A percentile compares a stretch with the other conserved stretches of the same genome.
Conservation (phyloP, 2,113 vertebrate genomes). For the Chrysemys picta region DNA sequence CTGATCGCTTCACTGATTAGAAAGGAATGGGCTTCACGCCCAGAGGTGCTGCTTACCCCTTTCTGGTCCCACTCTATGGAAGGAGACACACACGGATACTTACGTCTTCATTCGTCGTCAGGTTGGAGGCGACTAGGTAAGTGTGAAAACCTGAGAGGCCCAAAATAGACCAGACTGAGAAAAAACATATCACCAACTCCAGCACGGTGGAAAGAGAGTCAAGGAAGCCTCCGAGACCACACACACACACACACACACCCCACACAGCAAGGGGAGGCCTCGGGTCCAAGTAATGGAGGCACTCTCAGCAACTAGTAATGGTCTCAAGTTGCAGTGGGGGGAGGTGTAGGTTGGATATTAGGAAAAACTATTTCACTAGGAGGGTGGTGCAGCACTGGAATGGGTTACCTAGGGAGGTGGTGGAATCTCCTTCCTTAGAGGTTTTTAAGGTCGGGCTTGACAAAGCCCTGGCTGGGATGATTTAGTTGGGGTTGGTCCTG, state of each 20-base stretch:
- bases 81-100: constrained; percentile 68
- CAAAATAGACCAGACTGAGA: constrained; percentile 97
- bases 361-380: too few species aligned
- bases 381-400: too few species aligned
- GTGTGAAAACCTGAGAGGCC: constrained; percentile 99
- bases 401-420: too few species aligned
- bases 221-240: constrained; percentile 77
- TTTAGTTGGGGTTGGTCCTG: too few species aligned
- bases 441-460: too few species aligned
- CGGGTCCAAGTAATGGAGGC: neutral
- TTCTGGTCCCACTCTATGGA: neutral
- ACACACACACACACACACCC: neutral
- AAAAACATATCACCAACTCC: constrained; percentile 96
- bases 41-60: neutral
- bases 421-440: too few species aligned
- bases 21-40: neutral
- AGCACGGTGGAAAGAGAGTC: constrained; percentile 85
- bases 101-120: constrained; percentile 97
- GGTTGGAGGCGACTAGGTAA: constrained; percentile 95
- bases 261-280: neutral
- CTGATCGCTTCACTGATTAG: neutral
- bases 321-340: too few species aligned
- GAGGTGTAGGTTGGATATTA: too few species aligned
- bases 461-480: too few species aligned
- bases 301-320: neutral